phyloP scores from a whole-genome alignment of 2,113 vertebrate genomes.

The Chiloscyllium plagiosum region DNA sequence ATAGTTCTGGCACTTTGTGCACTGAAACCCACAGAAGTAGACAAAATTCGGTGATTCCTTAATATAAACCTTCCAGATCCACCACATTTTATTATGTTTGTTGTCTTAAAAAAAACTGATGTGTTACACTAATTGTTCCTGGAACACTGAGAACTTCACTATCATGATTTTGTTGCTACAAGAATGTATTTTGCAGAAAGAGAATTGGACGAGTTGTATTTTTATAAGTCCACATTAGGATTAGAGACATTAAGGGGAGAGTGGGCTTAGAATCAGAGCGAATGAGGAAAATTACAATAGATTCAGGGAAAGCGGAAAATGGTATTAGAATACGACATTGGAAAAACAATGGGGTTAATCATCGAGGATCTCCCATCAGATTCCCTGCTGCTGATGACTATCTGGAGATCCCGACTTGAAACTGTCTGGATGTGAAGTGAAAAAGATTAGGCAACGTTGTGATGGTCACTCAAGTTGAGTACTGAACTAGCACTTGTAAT shows the following conservation, averaged over 20 bases:
- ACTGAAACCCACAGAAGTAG: neutral
- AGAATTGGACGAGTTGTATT: neutral
- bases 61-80: neutral
- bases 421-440: neutral
- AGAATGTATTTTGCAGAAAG: neutral
- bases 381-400: neutral
- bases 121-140: too few relatives aligned
- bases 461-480: neutral
- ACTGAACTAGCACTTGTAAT: neutral
- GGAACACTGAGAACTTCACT: neutral
- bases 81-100: neutral
- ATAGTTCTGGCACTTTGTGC: neutral
- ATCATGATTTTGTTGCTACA: neutral
- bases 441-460: neutral
- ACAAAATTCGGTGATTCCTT: neutral
- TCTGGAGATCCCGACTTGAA: neutral
- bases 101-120: neutral
- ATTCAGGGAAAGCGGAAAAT: neutral
- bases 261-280: neutral
- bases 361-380: neutral
- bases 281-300: too few relatives aligned
- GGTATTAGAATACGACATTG: neutral
- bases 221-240: neutral
- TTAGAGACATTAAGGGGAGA: neutral
- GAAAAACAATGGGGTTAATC: neutral